These are phyloP conservation scores for Laothoe populi DNA, from an alignment of 2,888 invertebrate species.

Conservation along the genomic window DNA sequence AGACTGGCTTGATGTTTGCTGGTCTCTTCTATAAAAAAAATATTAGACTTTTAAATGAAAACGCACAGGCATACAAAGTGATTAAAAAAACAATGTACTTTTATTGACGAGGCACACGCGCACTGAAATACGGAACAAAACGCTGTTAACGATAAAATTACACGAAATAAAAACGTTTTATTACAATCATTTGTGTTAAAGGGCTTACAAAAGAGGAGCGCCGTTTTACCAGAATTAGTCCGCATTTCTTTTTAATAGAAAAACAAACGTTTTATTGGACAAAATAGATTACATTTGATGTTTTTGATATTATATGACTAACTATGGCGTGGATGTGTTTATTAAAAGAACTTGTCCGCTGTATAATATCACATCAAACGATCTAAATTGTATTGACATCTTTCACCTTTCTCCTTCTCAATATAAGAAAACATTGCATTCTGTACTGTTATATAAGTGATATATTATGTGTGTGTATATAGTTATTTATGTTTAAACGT, in stretches of 20 bases:
- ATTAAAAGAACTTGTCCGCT: neutral
- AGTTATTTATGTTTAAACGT: too few relatives aligned
- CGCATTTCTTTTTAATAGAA: conserved; percentile 11
- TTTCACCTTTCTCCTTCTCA: too few relatives aligned
- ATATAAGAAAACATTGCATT: too few relatives aligned
- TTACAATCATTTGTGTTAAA: conserved; percentile 11
- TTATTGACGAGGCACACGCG: conserved; percentile 1
- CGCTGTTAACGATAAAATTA: conserved; percentile 18
- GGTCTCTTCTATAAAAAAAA: too few relatives aligned
- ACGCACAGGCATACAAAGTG: neutral
- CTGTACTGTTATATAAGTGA: too few relatives aligned
- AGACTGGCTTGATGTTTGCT: too few relatives aligned
- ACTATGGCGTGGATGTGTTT: too few relatives aligned
- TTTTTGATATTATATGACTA: conserved; percentile 4
- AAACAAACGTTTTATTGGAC: conserved; percentile 18
- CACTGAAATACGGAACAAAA: neutral
- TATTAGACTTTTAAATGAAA: neutral
- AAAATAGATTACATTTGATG: conserved; percentile 23
- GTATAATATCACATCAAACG: too few relatives aligned
- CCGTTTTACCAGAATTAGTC: conserved; percentile 11
- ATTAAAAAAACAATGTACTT: conserved; percentile 7
- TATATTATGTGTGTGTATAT: too few relatives aligned
- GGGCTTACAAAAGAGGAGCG: conserved; percentile 11
- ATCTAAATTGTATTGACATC: too few relatives aligned
- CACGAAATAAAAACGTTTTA: conserved; percentile 16